Evolutionary conservation across 23 tunicate species (phyloP).

Genomic region (Halocynthia aurantium): DNA sequence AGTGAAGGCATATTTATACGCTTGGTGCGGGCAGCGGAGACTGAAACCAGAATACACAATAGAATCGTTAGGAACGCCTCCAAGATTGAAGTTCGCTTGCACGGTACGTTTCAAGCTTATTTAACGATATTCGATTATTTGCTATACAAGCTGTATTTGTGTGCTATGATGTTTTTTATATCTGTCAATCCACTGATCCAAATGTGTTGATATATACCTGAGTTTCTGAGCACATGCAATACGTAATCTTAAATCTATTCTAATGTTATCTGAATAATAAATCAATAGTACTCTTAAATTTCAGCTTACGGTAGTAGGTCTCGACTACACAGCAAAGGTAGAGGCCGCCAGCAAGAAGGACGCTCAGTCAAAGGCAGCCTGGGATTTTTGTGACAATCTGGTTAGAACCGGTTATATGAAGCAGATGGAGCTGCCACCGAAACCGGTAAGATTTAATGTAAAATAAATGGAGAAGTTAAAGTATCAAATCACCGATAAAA

Average conservation of each 20-base stretch:
- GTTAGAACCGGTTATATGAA: slow-evolving; percentile 76
- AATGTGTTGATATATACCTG: neutral
- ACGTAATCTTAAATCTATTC: no score
- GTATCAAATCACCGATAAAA: no score
- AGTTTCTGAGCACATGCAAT: no score
- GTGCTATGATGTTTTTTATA: slow-evolving; percentile 22
- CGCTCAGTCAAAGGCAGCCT: slow-evolving; percentile 89
- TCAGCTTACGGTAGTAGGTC: slow-evolving; percentile 57
- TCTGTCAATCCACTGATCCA: slow-evolving; percentile 19
- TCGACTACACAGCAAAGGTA: slow-evolving; percentile 63
- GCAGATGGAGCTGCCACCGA: slow-evolving; percentile 70
- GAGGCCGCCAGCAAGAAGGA: slow-evolving; percentile 82
- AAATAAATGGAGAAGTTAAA: neutral
- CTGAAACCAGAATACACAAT: slow-evolving; percentile 93
- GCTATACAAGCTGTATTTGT: neutral
- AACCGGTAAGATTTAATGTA: slow-evolving; percentile 35
- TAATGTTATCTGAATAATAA: no score
- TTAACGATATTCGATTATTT: no score
- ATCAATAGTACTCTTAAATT: neutral
- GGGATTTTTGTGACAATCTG: slow-evolving; percentile 91
- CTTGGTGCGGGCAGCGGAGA: slow-evolving; percentile 97
- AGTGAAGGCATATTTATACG: slow-evolving; percentile 86
- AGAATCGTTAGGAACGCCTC: slow-evolving; percentile 51
- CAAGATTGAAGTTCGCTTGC: slow-evolving; percentile 67
- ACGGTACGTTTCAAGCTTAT: slow-evolving; percentile 31